Percentiles rank a stretch among this genome's conserved stretches.
These are phyloP conservation scores for Chironomus riparius DNA, from an alignment of 2,888 invertebrate genomes.

Conservation along the genomic window DNA sequence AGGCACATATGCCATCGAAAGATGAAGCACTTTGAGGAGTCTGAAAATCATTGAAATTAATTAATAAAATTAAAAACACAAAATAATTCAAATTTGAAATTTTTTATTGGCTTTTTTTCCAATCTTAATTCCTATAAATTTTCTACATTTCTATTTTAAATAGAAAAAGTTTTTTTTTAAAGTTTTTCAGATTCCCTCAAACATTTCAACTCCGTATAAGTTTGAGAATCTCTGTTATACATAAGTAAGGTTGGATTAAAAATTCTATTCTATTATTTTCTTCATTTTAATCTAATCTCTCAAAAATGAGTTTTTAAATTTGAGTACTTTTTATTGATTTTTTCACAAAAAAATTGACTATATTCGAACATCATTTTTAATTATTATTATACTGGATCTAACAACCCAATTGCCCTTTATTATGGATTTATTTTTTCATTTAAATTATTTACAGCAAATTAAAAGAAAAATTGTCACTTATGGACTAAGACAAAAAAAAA, in stretches of 20 bases:
- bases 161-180: neutral
- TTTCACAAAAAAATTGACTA: neutral
- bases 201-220: neutral
- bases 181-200: neutral
- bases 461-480: neutral
- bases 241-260: neutral
- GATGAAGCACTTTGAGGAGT: neutral
- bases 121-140: neutral
- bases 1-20: constrained; percentile 40
- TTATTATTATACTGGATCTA: neutral
- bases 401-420: neutral
- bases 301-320: neutral
- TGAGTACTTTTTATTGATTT: neutral
- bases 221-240: neutral
- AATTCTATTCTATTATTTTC: neutral
- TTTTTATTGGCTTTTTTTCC: neutral
- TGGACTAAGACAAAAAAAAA: neutral
- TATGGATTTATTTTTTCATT: neutral
- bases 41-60: neutral
- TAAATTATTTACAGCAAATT: neutral
- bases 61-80: neutral
- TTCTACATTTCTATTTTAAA: neutral
- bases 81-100: neutral
- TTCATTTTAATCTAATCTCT: neutral
- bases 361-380: neutral